Evolutionary conservation across 1,140 invertebrate species (phyloP), one percentile per base, ranked within the genome.

Genomic region (Leptopilina clavipes): DNA sequence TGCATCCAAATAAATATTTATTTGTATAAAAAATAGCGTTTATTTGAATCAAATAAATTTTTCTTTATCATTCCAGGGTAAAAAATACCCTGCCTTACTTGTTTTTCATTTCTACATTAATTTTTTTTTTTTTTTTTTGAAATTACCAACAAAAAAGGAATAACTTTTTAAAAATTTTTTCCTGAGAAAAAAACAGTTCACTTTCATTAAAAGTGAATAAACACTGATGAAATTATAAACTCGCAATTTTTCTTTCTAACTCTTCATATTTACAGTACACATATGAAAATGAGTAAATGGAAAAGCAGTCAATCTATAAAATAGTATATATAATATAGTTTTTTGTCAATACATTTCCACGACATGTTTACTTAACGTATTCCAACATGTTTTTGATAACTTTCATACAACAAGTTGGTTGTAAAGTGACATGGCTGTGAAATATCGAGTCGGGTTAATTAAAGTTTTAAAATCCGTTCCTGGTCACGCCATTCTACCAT

Each of bases 401-500:
- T 31, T 65, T 31, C 19, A 31, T 52, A 52, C 48, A 52, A 52
- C 59, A n/a, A 31, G 12, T 31, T 65, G 59, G 25, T 65, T 14
- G 59, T 65, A 65, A 65, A 65, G 59, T 65, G 25, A 65, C 25
- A 31, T 65, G n/a, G 12, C 59, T 31, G 19, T 65, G 59, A 65
- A 65, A 65, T 25, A 65, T 65, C 7, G 22, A 31, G 59, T 25
- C 22, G 22, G 25, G 59, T 65, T 65, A 31, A 31, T 65, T 65
- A 65, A 65, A 65, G 25, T 31, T 65, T n/a, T 65, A 65, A 65
- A 65, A 65, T 65, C 59, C 59, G 12, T 31, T 17, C 59, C 59
- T 37, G 59, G 59, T 17, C 59, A 65, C 59, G 59, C 59, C 59
- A 65, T 65, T 31, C 22, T 65, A 31, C 59, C 59, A 59, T 65